Percentiles rank a stretch among this genome's conserved stretches.
These are phyloP conservation scores for Gymnothorax reevesii DNA, from an alignment of 2,797 vertebrate species.

Conservation along the genomic window DNA sequence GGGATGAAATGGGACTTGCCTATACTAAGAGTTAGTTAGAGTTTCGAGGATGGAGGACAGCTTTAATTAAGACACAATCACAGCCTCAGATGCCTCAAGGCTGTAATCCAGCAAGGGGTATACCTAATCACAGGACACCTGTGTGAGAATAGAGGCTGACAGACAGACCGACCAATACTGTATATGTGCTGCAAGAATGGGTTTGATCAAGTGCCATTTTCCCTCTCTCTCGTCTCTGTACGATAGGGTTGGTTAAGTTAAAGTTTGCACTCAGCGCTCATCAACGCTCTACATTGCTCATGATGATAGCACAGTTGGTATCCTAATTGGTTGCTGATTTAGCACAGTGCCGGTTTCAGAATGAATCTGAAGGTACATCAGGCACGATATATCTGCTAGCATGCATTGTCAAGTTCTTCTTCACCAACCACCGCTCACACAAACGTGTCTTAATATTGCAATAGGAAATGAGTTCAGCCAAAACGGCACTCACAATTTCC, in stretches of 20 bases:
- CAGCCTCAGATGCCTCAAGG: constrained; percentile 14
- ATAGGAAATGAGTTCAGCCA: constrained; percentile 9
- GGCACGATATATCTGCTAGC: neutral
- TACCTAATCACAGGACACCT: constrained; percentile 26
- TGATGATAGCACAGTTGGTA: neutral
- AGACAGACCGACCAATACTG: constrained; percentile 1
- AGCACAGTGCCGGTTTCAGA: neutral
- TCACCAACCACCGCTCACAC: constrained; percentile 9
- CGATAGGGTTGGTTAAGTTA: too few relatives aligned
- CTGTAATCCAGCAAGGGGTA: neutral
- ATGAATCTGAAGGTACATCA: neutral
- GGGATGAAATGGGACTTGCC: too few relatives aligned
- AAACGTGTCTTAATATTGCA: constrained; percentile 16
- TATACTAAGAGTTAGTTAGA: neutral
- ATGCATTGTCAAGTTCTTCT: neutral
- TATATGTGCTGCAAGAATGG: neutral
- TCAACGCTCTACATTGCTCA: constrained; percentile 1
- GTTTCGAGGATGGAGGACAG: constrained; percentile 3
- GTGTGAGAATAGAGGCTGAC: neutral
- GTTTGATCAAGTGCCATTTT: neutral
- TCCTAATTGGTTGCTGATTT: neutral
- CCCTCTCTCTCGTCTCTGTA: neutral
- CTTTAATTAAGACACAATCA: constrained; percentile 1
- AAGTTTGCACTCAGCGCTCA: neutral
- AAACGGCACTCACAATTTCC: constrained; percentile 16